phyloP scores from a whole-genome alignment of 2,888 invertebrate species.

The Antheraea yamamai region DNA sequence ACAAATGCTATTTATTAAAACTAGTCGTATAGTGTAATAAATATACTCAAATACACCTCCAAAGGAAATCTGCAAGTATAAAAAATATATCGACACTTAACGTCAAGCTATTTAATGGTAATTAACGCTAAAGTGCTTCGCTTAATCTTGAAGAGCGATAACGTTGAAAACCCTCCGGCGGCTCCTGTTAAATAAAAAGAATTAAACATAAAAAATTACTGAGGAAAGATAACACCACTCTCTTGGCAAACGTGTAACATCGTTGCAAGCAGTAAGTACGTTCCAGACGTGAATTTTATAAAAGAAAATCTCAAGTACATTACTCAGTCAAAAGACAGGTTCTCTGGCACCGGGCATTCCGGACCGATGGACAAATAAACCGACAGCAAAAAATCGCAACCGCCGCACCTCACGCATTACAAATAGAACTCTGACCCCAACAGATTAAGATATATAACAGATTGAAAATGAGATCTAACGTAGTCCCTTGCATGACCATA shows the following conservation, averaged over 20 bases:
- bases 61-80: neutral
- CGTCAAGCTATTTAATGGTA: neutral
- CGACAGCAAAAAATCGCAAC: constrained; percentile 43
- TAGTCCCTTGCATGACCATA: constrained; percentile 54
- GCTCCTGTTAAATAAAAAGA: constrained; percentile 30
- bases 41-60: neutral
- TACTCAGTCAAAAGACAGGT: constrained; percentile 68
- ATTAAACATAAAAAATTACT: constrained; percentile 22
- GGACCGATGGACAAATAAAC: constrained; percentile 46
- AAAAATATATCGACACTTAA: neutral
- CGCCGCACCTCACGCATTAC: constrained; percentile 34
- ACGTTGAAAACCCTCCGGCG: neutral
- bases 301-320: constrained; percentile 62
- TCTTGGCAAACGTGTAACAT: constrained; percentile 40
- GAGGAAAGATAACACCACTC: constrained; percentile 38
- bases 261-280: constrained; percentile 38
- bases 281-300: constrained; percentile 67
- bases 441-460: constrained; percentile 57
- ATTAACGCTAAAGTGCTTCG: constrained; percentile 11
- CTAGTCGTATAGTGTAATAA: neutral
- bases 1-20: neutral
- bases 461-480: constrained; percentile 37
- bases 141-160: constrained; percentile 13
- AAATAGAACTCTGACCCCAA: constrained; percentile 53
- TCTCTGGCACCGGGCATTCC: constrained; percentile 72